Conservation (phyloP, 2,113 vertebrate species). For the Glareola pratincola region DNA sequence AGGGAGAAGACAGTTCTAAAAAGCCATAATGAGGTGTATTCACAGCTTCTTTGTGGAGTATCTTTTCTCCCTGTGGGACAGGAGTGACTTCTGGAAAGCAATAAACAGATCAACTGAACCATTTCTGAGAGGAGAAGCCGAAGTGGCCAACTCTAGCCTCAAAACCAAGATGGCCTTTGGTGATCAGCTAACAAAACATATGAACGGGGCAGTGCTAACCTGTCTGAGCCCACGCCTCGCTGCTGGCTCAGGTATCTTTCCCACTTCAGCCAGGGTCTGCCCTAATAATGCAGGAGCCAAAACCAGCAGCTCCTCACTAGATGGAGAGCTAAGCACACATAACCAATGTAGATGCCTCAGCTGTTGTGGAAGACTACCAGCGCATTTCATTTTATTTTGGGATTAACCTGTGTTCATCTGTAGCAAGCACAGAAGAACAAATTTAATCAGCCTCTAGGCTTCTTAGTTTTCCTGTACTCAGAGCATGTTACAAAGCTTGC, state of each 20-base stretch:
- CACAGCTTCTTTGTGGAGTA: background rate
- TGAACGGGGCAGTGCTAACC: no score
- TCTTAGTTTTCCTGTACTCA: background rate
- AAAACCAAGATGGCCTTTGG: background rate
- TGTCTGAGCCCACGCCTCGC: accelerated
- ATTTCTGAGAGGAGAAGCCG: background rate
- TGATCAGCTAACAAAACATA: accelerated
- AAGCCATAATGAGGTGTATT: accelerated
- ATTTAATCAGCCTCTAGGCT: background rate
- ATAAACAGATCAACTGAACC: background rate
- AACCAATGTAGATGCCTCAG: accelerated
- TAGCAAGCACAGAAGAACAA: background rate
- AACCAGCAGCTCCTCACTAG: background rate
- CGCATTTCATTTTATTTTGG: background rate
- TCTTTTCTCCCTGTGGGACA: background rate
- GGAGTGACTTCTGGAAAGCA: background rate
- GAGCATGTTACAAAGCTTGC: background rate
- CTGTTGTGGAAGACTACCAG: accelerated
- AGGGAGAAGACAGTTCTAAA: background rate
- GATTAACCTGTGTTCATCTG: background rate
- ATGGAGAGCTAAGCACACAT: background rate
- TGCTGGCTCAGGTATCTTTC: no score
- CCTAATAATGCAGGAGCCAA: background rate
- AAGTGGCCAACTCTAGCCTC: background rate
- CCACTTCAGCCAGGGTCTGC: background rate